phyloP scores from a whole-genome alignment of 1,140 invertebrate species.

The silkworm (Bombyx mori) region DNA sequence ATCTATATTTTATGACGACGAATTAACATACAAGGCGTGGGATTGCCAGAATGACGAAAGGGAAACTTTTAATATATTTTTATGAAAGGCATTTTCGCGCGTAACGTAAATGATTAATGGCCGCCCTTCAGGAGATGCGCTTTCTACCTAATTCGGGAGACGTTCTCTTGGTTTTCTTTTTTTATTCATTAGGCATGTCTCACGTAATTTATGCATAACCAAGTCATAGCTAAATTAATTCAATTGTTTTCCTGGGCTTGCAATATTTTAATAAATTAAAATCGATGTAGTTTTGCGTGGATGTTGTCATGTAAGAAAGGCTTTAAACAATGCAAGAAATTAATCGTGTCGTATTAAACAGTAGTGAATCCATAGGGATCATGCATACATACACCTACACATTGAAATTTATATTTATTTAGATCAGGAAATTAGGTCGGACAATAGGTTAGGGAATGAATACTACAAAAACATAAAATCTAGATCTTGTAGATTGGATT shows the following conservation, averaged over 20 bases:
- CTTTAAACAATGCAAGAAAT: too few relatives aligned
- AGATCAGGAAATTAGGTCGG: too few relatives aligned
- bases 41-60: conserved; percentile 33
- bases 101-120: conserved; percentile 53
- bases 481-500: too few relatives aligned
- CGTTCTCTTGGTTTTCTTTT: conserved; percentile 21
- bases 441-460: too few relatives aligned
- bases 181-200: conserved; percentile 26
- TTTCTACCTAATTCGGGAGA: conserved; percentile 33
- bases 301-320: too few relatives aligned
- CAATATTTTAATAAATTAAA: neutral
- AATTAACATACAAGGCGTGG: conserved; percentile 61
- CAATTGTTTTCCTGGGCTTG: conserved; percentile 5
- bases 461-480: too few relatives aligned
- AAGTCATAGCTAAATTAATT: conserved; percentile 13
- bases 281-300: too few relatives aligned
- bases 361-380: too few relatives aligned
- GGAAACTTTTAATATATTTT: conserved; percentile 62
- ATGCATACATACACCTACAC: too few relatives aligned
- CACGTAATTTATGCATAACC: conserved; percentile 13
- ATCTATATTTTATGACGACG: conserved; percentile 43
- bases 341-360: too few relatives aligned
- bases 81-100: conserved; percentile 53
- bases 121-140: conserved; percentile 43
- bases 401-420: too few relatives aligned